Percentiles rank a stretch among this genome's conserved stretches.
Conservation (phyloP, 2,113 vertebrate species). For the Chiloscyllium plagiosum region DNA sequence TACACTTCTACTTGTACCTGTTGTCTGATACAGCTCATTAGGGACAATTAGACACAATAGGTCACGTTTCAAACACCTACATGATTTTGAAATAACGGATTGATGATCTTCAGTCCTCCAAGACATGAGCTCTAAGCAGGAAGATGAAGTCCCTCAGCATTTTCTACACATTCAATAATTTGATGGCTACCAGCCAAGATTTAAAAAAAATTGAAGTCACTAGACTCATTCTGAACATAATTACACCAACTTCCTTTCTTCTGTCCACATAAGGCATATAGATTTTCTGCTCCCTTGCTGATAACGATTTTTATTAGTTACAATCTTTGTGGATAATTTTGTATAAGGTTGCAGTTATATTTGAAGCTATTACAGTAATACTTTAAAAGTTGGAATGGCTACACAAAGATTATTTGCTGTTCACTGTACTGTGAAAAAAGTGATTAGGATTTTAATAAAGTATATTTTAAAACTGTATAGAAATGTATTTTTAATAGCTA, state of each 20-base stretch:
- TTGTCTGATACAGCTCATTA: slow-evolving; percentile 35
- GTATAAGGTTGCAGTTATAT: background rate
- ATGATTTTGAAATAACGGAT: background rate
- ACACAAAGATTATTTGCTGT: background rate
- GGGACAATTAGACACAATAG: slow-evolving; percentile 16
- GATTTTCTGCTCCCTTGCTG: background rate
- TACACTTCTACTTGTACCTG: slow-evolving; percentile 39
- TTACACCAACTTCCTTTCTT: background rate
- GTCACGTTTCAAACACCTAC: background rate
- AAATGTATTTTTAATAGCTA: slow-evolving; percentile 26
- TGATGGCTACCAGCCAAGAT: slow-evolving; percentile 21
- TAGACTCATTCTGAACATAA: background rate
- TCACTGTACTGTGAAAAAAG: background rate
- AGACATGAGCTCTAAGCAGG: background rate
- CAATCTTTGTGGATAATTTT: background rate
- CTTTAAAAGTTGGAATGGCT: background rate
- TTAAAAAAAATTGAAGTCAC: slow-evolving; percentile 1
- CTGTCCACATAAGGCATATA: background rate
- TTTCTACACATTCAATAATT: background rate
- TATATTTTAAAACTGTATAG: slow-evolving; percentile 10
- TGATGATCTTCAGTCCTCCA: no score
- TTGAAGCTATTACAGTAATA: background rate
- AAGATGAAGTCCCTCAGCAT: slow-evolving; percentile 19
- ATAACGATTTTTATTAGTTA: background rate
- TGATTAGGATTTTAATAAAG: background rate